Evolutionary conservation across 92 coral and sea anemone species (phyloP).

Genomic region (Porites lobata): DNA sequence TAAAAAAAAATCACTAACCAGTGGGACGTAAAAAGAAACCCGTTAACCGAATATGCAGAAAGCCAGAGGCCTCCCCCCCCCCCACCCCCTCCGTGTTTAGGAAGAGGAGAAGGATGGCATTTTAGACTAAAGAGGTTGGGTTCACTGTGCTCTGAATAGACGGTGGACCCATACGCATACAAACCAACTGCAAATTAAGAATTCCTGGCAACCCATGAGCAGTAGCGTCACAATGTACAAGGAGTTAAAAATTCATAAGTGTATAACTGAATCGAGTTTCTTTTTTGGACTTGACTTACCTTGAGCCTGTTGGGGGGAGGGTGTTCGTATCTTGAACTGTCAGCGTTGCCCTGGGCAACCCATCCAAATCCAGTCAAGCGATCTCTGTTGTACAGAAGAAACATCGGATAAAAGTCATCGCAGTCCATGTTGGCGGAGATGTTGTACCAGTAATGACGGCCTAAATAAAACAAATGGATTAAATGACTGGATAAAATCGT

Average conservation of each 20-base stretch:
- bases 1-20: not conserved
- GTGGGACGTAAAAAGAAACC: not conserved
- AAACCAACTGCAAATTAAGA: too few species aligned
- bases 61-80: too few species aligned
- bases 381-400: conserved; percentile 78
- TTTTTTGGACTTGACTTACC: conserved; percentile 40
- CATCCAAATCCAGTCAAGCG: conserved; percentile 88
- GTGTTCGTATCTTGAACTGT: conserved; percentile 87
- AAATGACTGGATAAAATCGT: not conserved
- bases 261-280: too few species aligned
- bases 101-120: too few species aligned
- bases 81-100: too few species aligned
- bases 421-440: conserved; percentile 89
- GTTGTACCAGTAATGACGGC: conserved; percentile 93
- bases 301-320: conserved; percentile 64
- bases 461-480: conserved; percentile 29
- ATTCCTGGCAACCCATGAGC: too few species aligned
- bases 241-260: too few species aligned
- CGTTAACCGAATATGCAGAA: not conserved
- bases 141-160: too few species aligned
- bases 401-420: conserved; percentile 85
- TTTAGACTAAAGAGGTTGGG: too few species aligned
- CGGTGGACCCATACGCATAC: too few species aligned
- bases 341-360: conserved; percentile 62
- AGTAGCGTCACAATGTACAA: too few species aligned